Base-by-base conservation (phyloP, 1,140 invertebrate species). In the Gryllus bimaculatus region DNA sequence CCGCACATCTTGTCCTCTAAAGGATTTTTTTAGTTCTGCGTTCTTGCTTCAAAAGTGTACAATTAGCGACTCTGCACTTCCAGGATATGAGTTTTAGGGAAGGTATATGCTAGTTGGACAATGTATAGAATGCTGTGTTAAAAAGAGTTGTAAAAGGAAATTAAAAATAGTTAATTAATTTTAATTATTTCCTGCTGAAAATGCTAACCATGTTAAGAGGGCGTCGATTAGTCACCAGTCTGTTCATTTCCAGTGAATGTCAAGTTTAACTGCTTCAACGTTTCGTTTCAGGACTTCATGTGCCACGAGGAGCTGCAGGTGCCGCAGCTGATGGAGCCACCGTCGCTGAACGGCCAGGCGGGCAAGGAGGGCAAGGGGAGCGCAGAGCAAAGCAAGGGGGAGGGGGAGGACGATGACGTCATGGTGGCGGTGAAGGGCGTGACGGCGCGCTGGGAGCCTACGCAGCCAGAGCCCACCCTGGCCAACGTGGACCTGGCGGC, bases 401-500 rank as follows among this genome's bases (percentile, higher is more conserved):
- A 66, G 13, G 47, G 18, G 5, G 18, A 18, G 20, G 13, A 75
- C 39, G 73, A 80, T 4, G 79, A 73, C 0, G 84, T 81, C 77
- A 86, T 85, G 0, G 83, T 90, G 0, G 86, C 86, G 15, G 49
- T 91, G 8, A 83, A 82, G 4, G 86, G 89, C n/a, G 85, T 89
- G 1, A 86, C 84, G 7, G 88, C 88, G 8, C 89, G 88, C 78
- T 91, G 89, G 90, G 86, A 86, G 8, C 48, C 81, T 0, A 77
- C 73, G 26, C 83, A 82, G 6, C 76, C 80, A 2, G 86, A 87
- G 74, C 85, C 84, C 10, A 89, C 88, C 0, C 81, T 91, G 7
- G 85, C 87, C 6, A 84, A 88, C 75, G 80, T 93, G 7, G 88
- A 85, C 78, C 78, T 92, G 0, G 82, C 84, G 8, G 84, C 48